Conservation (phyloP, 2,113 vertebrate genomes). For the Antechinus flavipes region DNA sequence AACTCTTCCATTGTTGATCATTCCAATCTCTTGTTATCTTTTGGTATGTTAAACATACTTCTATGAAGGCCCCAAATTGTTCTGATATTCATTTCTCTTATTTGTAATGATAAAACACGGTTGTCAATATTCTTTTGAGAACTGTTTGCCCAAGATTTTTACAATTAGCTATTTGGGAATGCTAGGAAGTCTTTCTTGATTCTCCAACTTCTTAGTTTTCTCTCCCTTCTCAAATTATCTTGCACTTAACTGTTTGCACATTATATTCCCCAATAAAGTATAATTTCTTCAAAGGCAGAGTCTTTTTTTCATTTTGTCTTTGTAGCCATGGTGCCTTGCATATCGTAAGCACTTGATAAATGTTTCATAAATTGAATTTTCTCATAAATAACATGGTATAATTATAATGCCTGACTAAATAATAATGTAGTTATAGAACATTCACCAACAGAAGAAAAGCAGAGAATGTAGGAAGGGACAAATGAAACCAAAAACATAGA, state of each 20-base stretch:
- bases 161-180: not conserved
- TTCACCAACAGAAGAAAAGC: not conserved
- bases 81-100: not conserved
- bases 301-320: not conserved
- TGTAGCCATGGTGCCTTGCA: not conserved
- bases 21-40: not conserved
- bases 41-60: not conserved
- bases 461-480: not conserved
- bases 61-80: not conserved
- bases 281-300: not conserved
- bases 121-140: not conserved
- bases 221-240: not conserved
- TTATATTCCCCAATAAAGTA: not conserved
- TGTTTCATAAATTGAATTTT: not conserved
- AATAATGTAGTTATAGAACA: not conserved
- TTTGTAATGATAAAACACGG: not conserved
- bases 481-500: conserved; percentile 7
- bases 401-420: not conserved
- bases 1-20: not conserved
- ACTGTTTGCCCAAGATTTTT: not conserved
- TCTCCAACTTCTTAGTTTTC: not conserved
- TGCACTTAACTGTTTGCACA: not conserved
- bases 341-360: not conserved
- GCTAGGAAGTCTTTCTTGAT: not conserved
- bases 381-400: not conserved